phyloP scores from a whole-genome alignment of 2,888 invertebrate genomes.

The Marasmarcha lunaedactyla region DNA sequence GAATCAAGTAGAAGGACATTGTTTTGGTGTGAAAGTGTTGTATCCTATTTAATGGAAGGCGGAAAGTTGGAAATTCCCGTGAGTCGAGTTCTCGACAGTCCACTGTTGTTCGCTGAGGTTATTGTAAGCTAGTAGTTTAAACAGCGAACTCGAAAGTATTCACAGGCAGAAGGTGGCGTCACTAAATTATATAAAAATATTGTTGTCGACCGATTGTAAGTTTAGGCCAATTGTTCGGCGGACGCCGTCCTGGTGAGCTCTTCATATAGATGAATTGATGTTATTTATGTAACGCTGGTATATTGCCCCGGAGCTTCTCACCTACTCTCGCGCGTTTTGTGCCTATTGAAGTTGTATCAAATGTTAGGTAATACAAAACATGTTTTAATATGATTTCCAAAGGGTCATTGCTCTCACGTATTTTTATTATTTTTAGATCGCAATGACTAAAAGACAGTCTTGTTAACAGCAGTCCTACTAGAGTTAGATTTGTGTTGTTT shows the following conservation, averaged over 20 bases:
- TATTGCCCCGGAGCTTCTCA: conserved; percentile 52
- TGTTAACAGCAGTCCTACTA: conserved; percentile 44
- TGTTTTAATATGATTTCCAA: conserved; percentile 31
- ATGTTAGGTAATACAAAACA: conserved; percentile 38
- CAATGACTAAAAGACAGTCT: conserved; percentile 29
- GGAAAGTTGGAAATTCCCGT: conserved; percentile 51
- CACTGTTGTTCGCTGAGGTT: conserved; percentile 33
- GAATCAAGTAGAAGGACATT: conserved; percentile 49
- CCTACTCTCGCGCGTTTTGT: conserved; percentile 42
- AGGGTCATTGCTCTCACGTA: conserved; percentile 39
- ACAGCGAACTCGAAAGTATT: conserved; percentile 25
- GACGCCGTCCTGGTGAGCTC: conserved; percentile 12
- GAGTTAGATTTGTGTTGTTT: conserved; percentile 2
- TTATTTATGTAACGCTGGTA: conserved; percentile 43
- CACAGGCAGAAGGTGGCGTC: conserved; percentile 32
- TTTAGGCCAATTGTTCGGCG: conserved; percentile 27
- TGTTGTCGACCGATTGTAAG: conserved; percentile 37
- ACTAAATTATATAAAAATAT: conserved; percentile 23
- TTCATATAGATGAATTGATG: conserved; percentile 44
- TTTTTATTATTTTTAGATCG: conserved; percentile 29
- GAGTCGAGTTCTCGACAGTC: conserved; percentile 28
- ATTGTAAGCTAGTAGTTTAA: conserved; percentile 36
- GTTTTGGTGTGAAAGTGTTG: conserved; percentile 66
- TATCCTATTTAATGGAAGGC: conserved; percentile 66
- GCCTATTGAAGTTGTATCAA: conserved; percentile 50